phyloP scores from a whole-genome alignment of 2,888 invertebrate species.

The Erpobdella octoculata region DNA sequence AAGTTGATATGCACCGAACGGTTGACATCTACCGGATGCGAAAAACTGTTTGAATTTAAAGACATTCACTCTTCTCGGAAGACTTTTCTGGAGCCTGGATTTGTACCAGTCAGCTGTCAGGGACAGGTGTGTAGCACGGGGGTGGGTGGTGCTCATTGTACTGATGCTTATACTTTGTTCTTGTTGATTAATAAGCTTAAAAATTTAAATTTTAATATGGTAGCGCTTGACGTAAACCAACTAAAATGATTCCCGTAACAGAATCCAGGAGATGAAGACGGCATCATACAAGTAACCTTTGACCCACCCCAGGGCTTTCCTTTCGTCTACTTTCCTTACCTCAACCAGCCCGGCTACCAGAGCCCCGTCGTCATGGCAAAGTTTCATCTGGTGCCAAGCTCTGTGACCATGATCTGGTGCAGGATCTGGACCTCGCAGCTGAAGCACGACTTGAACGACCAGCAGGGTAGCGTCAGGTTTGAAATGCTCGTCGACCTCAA shows the following conservation, averaged over 20 bases:
- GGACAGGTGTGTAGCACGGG: slow-evolving; percentile 3
- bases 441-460: slow-evolving; percentile 9
- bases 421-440: slow-evolving; percentile 10
- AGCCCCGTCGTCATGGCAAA: slow-evolving; percentile 6
- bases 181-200: too few species aligned
- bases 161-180: too few species aligned
- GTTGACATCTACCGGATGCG: not conserved
- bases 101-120: not conserved
- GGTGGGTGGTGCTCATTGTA: too few species aligned
- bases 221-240: too few species aligned
- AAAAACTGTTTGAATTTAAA: not conserved
- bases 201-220: too few species aligned
- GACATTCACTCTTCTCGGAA: not conserved
- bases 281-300: not conserved
- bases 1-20: not conserved
- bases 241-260: too few species aligned
- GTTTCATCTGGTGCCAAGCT: not conserved
- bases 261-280: not conserved
- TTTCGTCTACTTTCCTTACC: not conserved
- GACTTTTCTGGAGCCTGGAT: not conserved
- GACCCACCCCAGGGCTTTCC: not conserved
- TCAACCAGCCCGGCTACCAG: not conserved
- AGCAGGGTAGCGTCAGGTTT: not conserved
- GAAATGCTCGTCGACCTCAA: slow-evolving; percentile 7
- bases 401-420: slow-evolving; percentile 11